Conservation (phyloP, 2,888 invertebrate species). For the Chloromyia formosa region DNA sequence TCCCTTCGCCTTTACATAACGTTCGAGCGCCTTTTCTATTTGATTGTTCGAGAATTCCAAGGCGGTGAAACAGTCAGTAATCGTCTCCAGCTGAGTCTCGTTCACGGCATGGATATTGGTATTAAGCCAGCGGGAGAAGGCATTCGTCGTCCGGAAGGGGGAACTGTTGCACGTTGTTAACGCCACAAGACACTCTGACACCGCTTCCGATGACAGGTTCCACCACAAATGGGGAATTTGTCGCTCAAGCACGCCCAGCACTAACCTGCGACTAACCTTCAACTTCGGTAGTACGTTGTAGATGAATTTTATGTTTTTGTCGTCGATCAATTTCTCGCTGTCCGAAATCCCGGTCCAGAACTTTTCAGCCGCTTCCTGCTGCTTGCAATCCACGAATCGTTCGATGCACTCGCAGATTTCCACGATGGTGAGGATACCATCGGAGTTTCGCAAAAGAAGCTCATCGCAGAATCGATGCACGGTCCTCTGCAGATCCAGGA, state of each 20-base stretch:
- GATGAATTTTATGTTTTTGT: constrained; percentile 68
- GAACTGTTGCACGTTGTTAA: constrained; percentile 64
- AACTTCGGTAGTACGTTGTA: constrained; percentile 69
- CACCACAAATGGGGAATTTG: constrained; percentile 69
- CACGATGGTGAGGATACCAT: constrained; percentile 68
- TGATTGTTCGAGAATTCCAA: constrained; percentile 68
- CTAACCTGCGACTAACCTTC: constrained; percentile 69
- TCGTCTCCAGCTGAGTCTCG: constrained; percentile 68
- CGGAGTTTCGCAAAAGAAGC: constrained; percentile 69
- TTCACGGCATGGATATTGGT: constrained; percentile 70
- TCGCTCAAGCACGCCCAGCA: constrained; percentile 69
- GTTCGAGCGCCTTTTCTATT: constrained; percentile 70
- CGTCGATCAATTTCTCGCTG: constrained; percentile 68
- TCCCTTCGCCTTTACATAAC: constrained; percentile 69
- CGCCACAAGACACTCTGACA: constrained; percentile 66
- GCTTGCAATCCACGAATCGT: constrained; percentile 61
- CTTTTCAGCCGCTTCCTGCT: constrained; percentile 69
- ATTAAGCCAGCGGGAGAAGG: constrained; percentile 68
- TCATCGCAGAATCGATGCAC: constrained; percentile 70
- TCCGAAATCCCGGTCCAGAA: constrained; percentile 74
- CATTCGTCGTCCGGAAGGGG: constrained; percentile 61
- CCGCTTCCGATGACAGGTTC: constrained; percentile 65
- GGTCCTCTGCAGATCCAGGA: constrained; percentile 54
- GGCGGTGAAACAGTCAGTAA: constrained; percentile 67
- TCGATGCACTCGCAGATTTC: constrained; percentile 70